Evolutionary conservation across 2,797 vertebrate species (phyloP).

Genomic region (Eupleurogrammus muticus): DNA sequence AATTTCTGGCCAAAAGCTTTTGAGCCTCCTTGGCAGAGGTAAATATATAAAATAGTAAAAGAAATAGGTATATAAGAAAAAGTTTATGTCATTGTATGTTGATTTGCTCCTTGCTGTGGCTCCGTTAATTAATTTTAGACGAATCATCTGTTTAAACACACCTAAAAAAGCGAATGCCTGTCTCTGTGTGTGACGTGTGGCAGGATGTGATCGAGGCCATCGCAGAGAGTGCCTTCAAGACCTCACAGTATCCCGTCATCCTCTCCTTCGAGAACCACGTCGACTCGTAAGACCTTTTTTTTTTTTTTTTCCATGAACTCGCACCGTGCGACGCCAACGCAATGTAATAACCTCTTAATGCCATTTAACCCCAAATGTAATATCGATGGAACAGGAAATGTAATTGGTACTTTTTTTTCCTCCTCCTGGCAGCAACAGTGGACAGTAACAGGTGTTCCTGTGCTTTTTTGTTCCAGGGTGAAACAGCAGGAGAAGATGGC

Average conservation of each 20-base stretch:
- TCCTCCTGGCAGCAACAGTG: background rate
- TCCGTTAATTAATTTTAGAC: background rate
- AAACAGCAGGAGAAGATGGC: conserved; percentile 99
- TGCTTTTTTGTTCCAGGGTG: conserved; percentile 83
- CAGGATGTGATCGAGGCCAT: conserved; percentile 98
- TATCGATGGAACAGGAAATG: conserved; percentile 11
- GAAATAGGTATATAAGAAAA: no score
- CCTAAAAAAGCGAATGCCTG: background rate
- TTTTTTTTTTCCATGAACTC: conserved; percentile 19
- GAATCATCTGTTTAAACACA: background rate
- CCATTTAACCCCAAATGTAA: conserved; percentile 6
- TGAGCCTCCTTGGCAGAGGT: no score
- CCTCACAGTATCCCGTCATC: conserved; percentile 92
- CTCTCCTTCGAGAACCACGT: conserved; percentile 98
- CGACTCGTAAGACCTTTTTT: conserved; percentile 96
- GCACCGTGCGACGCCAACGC: background rate
- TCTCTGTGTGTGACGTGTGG: conserved; percentile 44
- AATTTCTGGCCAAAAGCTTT: no score
- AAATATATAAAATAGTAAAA: no score
- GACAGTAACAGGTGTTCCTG: conserved; percentile 14
- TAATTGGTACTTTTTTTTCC: conserved; percentile 5
- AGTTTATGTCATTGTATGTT: no score
- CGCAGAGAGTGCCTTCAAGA: conserved; percentile 97
- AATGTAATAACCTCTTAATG: conserved; percentile 15
- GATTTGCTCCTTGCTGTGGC: background rate